Evolutionary conservation across 1,140 invertebrate genomes (phyloP), one percentile per base, ranked within the genome.

Genomic region (Brachionus manjavacas): DNA sequence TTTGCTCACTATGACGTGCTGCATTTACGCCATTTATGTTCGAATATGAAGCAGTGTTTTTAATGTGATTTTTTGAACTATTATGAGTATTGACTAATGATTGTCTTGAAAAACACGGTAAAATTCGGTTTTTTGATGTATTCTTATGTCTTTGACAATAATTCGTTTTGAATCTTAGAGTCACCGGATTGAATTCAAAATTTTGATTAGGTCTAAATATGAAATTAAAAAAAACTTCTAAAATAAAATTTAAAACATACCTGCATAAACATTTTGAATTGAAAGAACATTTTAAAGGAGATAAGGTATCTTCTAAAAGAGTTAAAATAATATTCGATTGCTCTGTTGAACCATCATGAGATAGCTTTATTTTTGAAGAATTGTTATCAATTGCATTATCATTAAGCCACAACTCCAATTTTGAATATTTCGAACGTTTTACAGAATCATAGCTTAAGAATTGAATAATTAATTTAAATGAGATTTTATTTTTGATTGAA

Each of bases 341-440:
- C 14, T 76, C 41, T 0, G 41, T 49, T 23, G 16, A 23, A 4
- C 25, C 25, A 49, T 49, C 72, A 25, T 76, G 39, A 49, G 72
- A 49, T 4, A 76, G 25, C 31, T 76, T 76, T 74, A 43, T 41
- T 25, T 23, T 35, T 3, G 79, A 43, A 16, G 79, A 16, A 55
- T 9, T 31, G 31, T 9, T 64, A 11, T 81, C 79, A 20, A 9
- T 64, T 11, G 52, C n/a, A 64, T 64, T 68, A 55, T 68, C 79
- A 16, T 81, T 81, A 16, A 81, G 28, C 79, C 79, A 81, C 11
- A 81, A n/a, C 46, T 81, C 79, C 43, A 81, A 43, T 81, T 81
- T 81, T 11, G 52, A 64, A 20, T 16, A 39, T 43, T 81, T 81
- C n/a, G 79, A 60, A 64, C 79, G 39, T 81, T 68, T 68, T n/a